A percentile compares a stretch with the other conserved stretches of the same genome.
These are phyloP conservation scores for Diuraphis noxia DNA, from an alignment of 1,140 invertebrate species.

Conservation along the genomic window DNA sequence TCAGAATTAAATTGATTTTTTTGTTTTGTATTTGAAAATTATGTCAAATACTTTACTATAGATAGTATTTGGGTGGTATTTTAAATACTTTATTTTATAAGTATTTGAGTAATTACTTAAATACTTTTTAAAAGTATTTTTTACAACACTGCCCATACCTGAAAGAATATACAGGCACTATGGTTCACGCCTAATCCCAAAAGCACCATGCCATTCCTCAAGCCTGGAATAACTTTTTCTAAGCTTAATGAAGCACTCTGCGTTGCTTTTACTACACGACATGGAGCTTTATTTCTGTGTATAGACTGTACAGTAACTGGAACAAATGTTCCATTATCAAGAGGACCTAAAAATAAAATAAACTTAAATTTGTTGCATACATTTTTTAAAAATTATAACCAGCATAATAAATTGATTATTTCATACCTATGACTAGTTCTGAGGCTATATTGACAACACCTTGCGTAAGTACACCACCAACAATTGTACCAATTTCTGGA, in stretches of 20 bases:
- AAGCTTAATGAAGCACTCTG: constrained; percentile 90
- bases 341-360: constrained; percentile 68
- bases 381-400: neutral
- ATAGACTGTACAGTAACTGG: constrained; percentile 80
- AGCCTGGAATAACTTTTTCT: constrained; percentile 64
- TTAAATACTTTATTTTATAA: too few relatives aligned
- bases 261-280: constrained; percentile 81
- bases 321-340: constrained; percentile 80
- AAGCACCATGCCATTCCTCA: constrained; percentile 85
- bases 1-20: too few relatives aligned
- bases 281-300: constrained; percentile 88
- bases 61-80: too few relatives aligned
- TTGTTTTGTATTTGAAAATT: too few relatives aligned
- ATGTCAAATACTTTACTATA: too few relatives aligned
- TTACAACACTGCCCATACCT: constrained; percentile 68
- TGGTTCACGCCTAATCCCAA: constrained; percentile 66
- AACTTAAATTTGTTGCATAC: neutral
- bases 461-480: constrained; percentile 82
- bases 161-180: constrained; percentile 74
- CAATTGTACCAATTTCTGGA: constrained; percentile 72
- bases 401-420: neutral
- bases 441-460: constrained; percentile 86
- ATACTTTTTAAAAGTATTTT: too few relatives aligned
- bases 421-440: constrained; percentile 69
- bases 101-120: too few relatives aligned